Percentiles rank a stretch among this genome's conserved stretches.
Evolutionary conservation across 2,888 invertebrate species (phyloP).

Genomic region (Eurytoma californica): DNA sequence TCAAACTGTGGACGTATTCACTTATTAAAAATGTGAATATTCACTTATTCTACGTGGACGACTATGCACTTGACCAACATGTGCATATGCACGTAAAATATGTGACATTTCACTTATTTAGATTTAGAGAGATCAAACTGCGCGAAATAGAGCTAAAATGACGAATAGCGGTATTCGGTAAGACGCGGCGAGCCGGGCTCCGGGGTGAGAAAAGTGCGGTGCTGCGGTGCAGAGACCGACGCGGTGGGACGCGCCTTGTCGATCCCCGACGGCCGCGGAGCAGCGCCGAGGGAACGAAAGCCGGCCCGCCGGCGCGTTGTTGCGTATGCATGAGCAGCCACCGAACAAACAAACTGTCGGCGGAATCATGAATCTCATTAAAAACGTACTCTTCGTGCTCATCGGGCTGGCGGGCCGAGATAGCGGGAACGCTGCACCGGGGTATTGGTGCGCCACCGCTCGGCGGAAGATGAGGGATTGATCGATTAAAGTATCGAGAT

Average conservation of each 20-base stretch:
- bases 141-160: no score
- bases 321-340: conserved; percentile 54
- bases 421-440: background rate
- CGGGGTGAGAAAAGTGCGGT: no score
- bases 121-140: no score
- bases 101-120: no score
- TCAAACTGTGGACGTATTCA: no score
- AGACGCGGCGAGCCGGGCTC: no score
- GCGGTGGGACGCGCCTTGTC: background rate
- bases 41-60: no score
- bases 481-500: background rate
- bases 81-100: no score
- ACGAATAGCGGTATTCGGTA: no score
- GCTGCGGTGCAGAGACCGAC: background rate
- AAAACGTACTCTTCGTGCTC: conserved; percentile 1
- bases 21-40: no score
- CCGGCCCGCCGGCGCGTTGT: conserved; percentile 35
- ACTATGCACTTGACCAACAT: no score
- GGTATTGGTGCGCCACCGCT: background rate
- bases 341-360: conserved; percentile 48
- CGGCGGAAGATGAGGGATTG: background rate
- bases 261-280: background rate
- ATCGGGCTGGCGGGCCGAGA: background rate
- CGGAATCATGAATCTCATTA: conserved; percentile 55
- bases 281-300: background rate